Percentiles rank a stretch among this genome's conserved stretches.
phyloP scores from a whole-genome alignment of 2,888 invertebrate genomes.

The Reticulitermes lucifugus region DNA sequence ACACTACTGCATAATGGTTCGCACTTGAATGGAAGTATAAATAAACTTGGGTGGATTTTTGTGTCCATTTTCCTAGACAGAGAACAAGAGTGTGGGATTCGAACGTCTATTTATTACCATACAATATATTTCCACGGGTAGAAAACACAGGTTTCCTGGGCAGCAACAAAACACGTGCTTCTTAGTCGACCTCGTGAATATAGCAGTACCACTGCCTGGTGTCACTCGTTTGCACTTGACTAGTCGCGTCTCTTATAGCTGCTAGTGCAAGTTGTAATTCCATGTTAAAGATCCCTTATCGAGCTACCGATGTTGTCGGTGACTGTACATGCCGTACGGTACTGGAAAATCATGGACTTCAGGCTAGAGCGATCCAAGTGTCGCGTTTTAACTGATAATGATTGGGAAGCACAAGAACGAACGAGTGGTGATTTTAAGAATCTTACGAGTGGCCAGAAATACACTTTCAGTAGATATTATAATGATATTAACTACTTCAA shows the following conservation, averaged over 20 bases:
- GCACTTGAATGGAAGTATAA: not conserved
- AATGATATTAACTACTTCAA: no score
- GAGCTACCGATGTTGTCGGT: not conserved
- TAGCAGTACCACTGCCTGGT: not conserved
- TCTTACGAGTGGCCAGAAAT: no score
- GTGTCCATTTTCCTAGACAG: not conserved
- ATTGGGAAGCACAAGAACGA: no score
- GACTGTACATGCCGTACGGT: not conserved
- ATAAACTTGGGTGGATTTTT: not conserved
- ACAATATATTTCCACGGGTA: not conserved
- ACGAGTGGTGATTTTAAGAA: no score
- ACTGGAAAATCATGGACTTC: not conserved
- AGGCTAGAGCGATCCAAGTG: not conserved
- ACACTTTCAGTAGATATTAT: no score
- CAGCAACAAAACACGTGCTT: not conserved
- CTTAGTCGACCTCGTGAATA: not conserved
- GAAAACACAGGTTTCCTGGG: not conserved
- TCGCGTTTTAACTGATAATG: no score
- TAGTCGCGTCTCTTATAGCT: not conserved
- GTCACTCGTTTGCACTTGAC: not conserved
- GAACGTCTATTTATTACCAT: constrained; percentile 7
- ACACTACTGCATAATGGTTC: not conserved
- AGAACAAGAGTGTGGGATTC: not conserved
- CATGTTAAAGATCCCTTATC: constrained; percentile 9
- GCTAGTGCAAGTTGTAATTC: not conserved